Evolutionary conservation across 2,797 vertebrate species (phyloP), one percentile per base, ranked within the genome.

Genomic region (Aulostomus chinensis): DNA sequence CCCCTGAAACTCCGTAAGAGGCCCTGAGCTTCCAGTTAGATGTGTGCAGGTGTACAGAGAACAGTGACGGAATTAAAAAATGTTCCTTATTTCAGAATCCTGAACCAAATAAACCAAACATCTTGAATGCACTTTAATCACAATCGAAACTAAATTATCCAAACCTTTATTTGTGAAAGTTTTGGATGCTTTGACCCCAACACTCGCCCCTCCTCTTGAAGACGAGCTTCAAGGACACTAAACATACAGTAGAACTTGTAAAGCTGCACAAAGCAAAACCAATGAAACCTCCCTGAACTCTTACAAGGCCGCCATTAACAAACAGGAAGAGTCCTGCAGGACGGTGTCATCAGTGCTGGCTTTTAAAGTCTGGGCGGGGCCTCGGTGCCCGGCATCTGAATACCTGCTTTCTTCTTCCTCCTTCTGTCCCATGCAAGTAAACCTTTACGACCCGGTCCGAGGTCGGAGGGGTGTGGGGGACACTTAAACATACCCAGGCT

Each of bases 321-420:
- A 50, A 52, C 45, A 62, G 43, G 34, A 24, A 46, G 29, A 4
- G 7, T 22, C 42, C 41, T 15, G 1, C 35, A 56, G 37, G 29
- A 49, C 6, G 13, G 47, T 36, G 50, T 60, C 50, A 65, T 35
- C 62, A 61, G 47, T 34, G 47, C 57, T 30, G 12, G 43, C 66
- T 48, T 67, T 74, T 66, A 74, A 70, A 64, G 53, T 49, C n/a
- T 37, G 76, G 70, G 79, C 34, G 78, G 65, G 55, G 59, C n/a
- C 20, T 5, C 2, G 47, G 33, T 29, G 46, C 48, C 70, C 24
- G 58, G 17, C 47, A 37, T 65, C 46, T 56, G 38, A 73, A 56
- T 62, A 65, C 56, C 56, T 40, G 47, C 52, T 69, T 54, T 58
- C 68, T 45, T 31, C 29, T 31, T 33, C 32, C 18, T 36, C 51